Evolutionary conservation across 1,140 invertebrate species (phyloP), one percentile per base, ranked within the genome.

Genomic region (Zaprionus kolodkinae): DNA sequence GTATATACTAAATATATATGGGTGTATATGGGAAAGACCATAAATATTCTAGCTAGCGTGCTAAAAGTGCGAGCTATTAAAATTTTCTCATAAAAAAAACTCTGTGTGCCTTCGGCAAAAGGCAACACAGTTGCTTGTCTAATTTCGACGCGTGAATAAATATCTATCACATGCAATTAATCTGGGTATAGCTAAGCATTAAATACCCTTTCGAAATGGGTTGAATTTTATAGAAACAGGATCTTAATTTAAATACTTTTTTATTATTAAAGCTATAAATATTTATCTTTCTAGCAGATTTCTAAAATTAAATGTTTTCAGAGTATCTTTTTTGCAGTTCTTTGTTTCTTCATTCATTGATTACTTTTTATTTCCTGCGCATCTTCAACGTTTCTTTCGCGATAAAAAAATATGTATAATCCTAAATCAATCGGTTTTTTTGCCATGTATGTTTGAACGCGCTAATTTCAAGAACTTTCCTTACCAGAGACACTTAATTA

Each of bases 31-130:
- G 60, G 54, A 54, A 54, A 64, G 67, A 48, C 45, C 72, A 59
- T 75, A 75, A 75, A 75, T 75, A 71, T 43, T 45, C 54, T 64
- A 54, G 68, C 35, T 74, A 12, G 45, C 21, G 40, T 45, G 33
- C 30, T 62, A 52, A 68, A 69, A 63, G 50, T 33, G 59, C 15
- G 25, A 21, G 65, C 59, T 33, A 71, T 71, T 25, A 59, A 75
- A 71, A 75, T 64, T 21, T 21, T 60, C 35, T 43, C 36, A 64
- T 71, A 33, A 71, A 43, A 75, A 71, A 68, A 59, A 62, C 36
- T 70, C 50, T 25, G 57, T 71, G 52, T 59, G 71, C 70, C 54
- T 71, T 64, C 54, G 48, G 43, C n/a, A 60, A 64, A 64, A 59
- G 63, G 57, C 43, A 69, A 74, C 60, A 74, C 54, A 75, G 70